phyloP scores from a whole-genome alignment of 2,888 invertebrate species.

The Eupithecia abbreviata region DNA sequence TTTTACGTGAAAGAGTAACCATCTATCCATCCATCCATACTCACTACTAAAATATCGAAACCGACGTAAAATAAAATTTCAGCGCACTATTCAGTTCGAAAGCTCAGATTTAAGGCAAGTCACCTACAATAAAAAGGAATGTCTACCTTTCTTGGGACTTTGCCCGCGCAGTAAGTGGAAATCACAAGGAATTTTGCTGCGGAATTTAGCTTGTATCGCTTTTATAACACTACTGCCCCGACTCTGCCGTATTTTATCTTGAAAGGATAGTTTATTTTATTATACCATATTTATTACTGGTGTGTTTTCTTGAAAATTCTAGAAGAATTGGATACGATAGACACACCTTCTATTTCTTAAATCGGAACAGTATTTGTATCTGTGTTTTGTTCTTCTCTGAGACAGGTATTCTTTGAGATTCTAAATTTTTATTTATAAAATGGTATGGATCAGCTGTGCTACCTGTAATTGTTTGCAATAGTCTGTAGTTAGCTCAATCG shows the following conservation, averaged over 20 bases:
- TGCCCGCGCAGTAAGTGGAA: conserved; percentile 43
- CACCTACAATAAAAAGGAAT: conserved; percentile 45
- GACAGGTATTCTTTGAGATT: no score
- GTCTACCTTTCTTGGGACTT: conserved; percentile 41
- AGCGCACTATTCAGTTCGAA: conserved; percentile 26
- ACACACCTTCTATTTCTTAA: neutral
- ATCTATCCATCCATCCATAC: no score
- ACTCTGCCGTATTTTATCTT: conserved; percentile 23
- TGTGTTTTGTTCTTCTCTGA: no score
- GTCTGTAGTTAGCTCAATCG: no score
- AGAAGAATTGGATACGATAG: neutral
- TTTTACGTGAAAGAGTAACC: no score
- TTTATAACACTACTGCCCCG: conserved; percentile 11
- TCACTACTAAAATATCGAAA: neutral
- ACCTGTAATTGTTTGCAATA: no score
- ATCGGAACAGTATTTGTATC: neutral
- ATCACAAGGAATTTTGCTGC: conserved; percentile 29
- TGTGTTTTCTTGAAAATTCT: neutral
- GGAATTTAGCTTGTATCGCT: conserved; percentile 20
- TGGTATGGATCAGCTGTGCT: no score
- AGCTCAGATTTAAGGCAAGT: conserved; percentile 42
- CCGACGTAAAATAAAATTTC: conserved; percentile 11
- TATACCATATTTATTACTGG: conserved; percentile 18
- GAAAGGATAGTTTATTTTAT: conserved; percentile 16
- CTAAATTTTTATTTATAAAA: no score